A percentile compares a stretch with the other conserved stretches of the same genome.
Evolutionary conservation across 1,140 invertebrate genomes (phyloP).

Genomic region (Drosophila ananassae): DNA sequence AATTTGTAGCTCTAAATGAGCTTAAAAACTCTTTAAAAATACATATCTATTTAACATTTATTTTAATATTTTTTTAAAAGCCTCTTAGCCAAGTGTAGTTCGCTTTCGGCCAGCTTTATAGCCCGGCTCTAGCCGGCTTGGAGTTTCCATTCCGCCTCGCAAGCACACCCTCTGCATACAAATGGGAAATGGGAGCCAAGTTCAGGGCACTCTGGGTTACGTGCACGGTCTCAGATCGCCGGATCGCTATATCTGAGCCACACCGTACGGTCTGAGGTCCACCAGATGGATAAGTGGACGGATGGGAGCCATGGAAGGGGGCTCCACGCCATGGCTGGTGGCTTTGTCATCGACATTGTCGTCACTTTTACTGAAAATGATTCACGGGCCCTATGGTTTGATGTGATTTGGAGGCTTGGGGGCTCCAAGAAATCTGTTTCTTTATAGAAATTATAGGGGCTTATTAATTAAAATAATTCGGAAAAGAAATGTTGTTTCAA

Average conservation of each 20-base stretch:
- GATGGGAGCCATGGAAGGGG: no score
- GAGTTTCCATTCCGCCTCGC: slow-evolving; percentile 40
- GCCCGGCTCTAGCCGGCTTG: slow-evolving; percentile 29
- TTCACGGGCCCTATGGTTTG: background rate
- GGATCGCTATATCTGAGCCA: slow-evolving; percentile 11
- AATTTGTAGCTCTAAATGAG: no score
- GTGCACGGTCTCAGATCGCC: slow-evolving; percentile 45
- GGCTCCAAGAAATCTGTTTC: background rate
- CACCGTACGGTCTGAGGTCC: slow-evolving; percentile 1
- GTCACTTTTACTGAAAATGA: slow-evolving; percentile 1
- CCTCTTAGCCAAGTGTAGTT: background rate
- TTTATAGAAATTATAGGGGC: no score
- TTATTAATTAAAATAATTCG: no score
- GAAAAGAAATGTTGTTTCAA: no score
- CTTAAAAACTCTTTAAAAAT: no score
- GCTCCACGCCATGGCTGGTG: background rate
- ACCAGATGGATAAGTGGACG: background rate
- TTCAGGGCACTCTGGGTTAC: slow-evolving; percentile 61
- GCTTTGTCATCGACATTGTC: background rate
- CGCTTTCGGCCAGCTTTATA: slow-evolving; percentile 16
- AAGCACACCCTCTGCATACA: slow-evolving; percentile 43
- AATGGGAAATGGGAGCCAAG: slow-evolving; percentile 46
- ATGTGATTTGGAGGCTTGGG: background rate
- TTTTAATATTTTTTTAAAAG: background rate
- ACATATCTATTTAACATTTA: background rate